Conservation (phyloP, 2,113 vertebrate genomes). For the Calidris pygmaea region DNA sequence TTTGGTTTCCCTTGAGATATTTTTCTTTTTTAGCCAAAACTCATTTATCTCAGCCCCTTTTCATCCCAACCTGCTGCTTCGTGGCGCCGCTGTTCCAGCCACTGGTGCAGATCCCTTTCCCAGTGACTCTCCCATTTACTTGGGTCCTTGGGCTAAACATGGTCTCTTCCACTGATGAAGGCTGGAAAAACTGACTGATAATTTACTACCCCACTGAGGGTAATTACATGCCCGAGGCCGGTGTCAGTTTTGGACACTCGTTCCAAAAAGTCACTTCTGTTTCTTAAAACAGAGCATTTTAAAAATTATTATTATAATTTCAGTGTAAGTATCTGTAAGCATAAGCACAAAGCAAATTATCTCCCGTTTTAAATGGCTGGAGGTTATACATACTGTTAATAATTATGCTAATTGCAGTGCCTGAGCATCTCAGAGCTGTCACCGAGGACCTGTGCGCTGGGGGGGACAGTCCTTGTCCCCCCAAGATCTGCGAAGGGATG, state of each 20-base stretch:
- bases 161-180: background rate
- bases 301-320: background rate
- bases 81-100: background rate
- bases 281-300: background rate
- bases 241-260: background rate
- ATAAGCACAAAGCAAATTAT: background rate
- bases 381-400: background rate
- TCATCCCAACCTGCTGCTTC: background rate
- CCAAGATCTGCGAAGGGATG: background rate
- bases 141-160: background rate
- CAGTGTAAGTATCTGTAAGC: background rate
- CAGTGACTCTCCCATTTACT: background rate
- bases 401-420: background rate
- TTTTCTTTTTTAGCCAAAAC: background rate
- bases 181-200: background rate
- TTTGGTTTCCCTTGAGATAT: background rate
- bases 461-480: background rate
- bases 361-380: background rate
- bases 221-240: background rate
- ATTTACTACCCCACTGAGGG: background rate
- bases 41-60: background rate
- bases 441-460: rapidly evolving
- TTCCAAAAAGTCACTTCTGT: background rate
- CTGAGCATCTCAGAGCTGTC: background rate
- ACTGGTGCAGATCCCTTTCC: background rate